Conservation (phyloP, 2,888 invertebrate genomes). For the Drosophila meridiana region DNA sequence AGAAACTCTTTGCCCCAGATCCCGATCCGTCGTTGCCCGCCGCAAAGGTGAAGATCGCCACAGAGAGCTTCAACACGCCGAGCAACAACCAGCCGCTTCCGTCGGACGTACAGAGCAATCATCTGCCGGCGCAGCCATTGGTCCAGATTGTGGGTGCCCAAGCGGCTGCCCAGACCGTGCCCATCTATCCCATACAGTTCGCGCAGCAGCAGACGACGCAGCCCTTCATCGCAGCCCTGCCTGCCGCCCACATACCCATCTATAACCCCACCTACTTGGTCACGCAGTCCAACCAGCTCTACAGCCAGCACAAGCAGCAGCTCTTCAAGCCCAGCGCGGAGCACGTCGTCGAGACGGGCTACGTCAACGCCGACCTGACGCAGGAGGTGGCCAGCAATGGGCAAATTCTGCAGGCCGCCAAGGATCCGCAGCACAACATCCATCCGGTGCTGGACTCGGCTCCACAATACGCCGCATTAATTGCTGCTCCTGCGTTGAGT, state of each 20-base stretch:
- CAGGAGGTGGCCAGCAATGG: slow-evolving; percentile 84
- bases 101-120: slow-evolving; percentile 82
- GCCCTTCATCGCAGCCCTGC: slow-evolving; percentile 80
- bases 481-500: slow-evolving; percentile 80
- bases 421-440: slow-evolving; percentile 79
- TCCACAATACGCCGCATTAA: slow-evolving; percentile 83
- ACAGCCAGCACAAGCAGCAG: slow-evolving; percentile 83
- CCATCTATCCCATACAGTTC: slow-evolving; percentile 85
- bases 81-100: slow-evolving; percentile 85
- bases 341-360: slow-evolving; percentile 82
- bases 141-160: slow-evolving; percentile 84
- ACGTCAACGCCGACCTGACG: slow-evolving; percentile 82
- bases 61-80: slow-evolving; percentile 84
- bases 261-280: slow-evolving; percentile 85
- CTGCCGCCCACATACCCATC: slow-evolving; percentile 80
- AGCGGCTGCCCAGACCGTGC: slow-evolving; percentile 85
- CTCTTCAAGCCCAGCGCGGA: slow-evolving; percentile 86
- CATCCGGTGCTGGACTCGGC: slow-evolving; percentile 79
- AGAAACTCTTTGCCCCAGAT: slow-evolving; percentile 86
- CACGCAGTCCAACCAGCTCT: slow-evolving; percentile 85
- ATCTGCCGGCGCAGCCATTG: slow-evolving; percentile 80
- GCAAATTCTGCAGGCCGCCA: slow-evolving; percentile 83
- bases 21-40: slow-evolving; percentile 85
- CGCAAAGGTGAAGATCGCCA: slow-evolving; percentile 84
- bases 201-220: slow-evolving; percentile 85